Evolutionary conservation across 1,140 invertebrate species (phyloP), one percentile per base, ranked within the genome.

Genomic region (Aricia agestis): DNA sequence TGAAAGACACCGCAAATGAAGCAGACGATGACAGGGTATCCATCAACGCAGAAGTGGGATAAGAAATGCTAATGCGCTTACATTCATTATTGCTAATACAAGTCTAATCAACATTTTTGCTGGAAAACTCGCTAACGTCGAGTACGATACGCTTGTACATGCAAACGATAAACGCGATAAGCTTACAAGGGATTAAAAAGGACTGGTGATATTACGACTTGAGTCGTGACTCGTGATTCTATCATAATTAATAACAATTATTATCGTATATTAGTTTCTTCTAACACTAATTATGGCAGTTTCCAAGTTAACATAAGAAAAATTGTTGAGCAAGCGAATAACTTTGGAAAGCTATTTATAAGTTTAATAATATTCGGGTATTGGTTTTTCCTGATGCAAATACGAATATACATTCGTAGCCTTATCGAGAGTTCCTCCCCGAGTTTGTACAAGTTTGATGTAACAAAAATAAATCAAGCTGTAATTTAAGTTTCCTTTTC

Each of bases 391-490:
- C 15, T 59, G 18, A 1, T 59, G 58, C 11, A 63, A 63, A 25
- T 63, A 10, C 17, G n/a, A 17, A 59, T 10, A 19, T 63, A 63
- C 59, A 19, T 63, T 19, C 11, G 18, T 10, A 18, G 17, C 6
- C 18, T 25, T 17, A 18, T 17, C 10, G 45, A 52, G 13, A 17
- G 5, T 18, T 59, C 58, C 59, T 63, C 59, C 18, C 17, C n/a
- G 15, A 59, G 18, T 19, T 59, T 4, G 17, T 18, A 18, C 9
- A 63, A 63, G 18, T 19, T 63, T 63, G 18, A 63, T 63, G 59
- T 63, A 18, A 63, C 17, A 25, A 63, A 63, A 63, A 63, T 63
- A 63, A 63, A 19, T 63, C 59, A 63, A 25, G 18, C 10, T 25
- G 59, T 18, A 25, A 63, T 63, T 63, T 63, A 63, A 63, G 59